Evolutionary conservation across 2,113 vertebrate species (phyloP), one percentile per base, ranked within the genome.

Genomic region (Apistogramma diplotaenia): DNA sequence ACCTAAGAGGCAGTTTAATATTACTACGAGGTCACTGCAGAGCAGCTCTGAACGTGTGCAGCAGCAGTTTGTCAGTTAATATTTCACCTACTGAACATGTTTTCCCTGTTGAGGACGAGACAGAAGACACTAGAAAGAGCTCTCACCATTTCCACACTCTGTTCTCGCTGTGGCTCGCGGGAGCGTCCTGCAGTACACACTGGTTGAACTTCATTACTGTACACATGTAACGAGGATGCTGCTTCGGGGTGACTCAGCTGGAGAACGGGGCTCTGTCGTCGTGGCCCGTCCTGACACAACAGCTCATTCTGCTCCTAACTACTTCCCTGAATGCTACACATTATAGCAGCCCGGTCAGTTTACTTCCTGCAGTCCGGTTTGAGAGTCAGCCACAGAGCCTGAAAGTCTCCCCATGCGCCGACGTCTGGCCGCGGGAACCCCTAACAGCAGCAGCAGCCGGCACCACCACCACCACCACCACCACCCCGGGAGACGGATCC

Each of bases 101-200:
- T 61, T 12, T 6, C 53, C 74, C 13, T 49, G 40, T n/a, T 35
- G 19, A 73, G 2, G 54, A 23, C 74, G 6, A 78, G 9, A 25
- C 4, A 12, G 33, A 82, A 70, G n/a, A 83, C 6, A 19, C 15
- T 25, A 15, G 27, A 78, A 37, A 40, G 19, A 19, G 2, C 12
- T 82, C 94, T 94, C 82, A 95, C 94, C 95, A 91, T 88, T 93
- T 94, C 90, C 91, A 91, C 54, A 81, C 86, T 83, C 56, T 79
- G 79, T 91, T 94, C 80, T 90, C 82, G 2, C 49, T 29, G 78
- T 61, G 55, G 67, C 62, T 85, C 1, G 46, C 83, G 5, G 89
- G 79, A 19, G 18, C 4, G 10, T 89, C 89, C 71, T 87, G 90
- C 35, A 81, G 77, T 11, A 81, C 62, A 67, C 71, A 78, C 58